Conservation (phyloP, 2,113 vertebrate species). For the Solea solea region DNA sequence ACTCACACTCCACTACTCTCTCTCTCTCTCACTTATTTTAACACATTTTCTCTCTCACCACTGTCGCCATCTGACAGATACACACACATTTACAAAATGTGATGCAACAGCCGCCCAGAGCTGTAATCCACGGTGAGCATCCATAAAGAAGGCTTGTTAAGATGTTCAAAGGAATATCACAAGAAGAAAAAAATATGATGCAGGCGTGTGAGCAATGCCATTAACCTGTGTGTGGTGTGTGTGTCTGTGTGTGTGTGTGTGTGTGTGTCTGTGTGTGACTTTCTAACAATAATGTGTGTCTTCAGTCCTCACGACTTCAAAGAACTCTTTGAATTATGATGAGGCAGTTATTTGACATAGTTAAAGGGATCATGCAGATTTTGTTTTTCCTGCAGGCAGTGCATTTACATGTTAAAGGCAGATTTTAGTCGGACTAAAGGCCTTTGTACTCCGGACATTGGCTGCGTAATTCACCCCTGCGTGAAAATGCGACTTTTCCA, state of each 20-base stretch:
- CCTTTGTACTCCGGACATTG: too few relatives aligned
- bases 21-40: constrained; percentile 44
- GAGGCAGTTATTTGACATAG: too few relatives aligned
- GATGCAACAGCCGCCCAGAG: constrained; percentile 54
- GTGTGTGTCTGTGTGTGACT: neutral
- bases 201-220: neutral
- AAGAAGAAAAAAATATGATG: neutral
- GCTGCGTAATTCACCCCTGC: too few relatives aligned
- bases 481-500: too few relatives aligned
- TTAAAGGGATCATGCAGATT: too few relatives aligned
- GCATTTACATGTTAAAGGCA: too few relatives aligned
- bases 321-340: neutral
- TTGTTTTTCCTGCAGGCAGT: too few relatives aligned
- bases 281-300: neutral
- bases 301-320: neutral
- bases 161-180: constrained; percentile 34
- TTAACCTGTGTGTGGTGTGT: neutral
- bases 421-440: too few relatives aligned
- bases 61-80: constrained; percentile 31
- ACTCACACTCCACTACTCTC: constrained; percentile 46
- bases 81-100: constrained; percentile 56
- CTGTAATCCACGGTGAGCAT: constrained; percentile 43
- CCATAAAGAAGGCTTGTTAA: constrained; percentile 36
- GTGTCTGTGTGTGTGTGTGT: neutral
- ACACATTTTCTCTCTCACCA: constrained; percentile 27